Evolutionary conservation across 2,113 vertebrate species (phyloP).

Genomic region (Manacus vitellinus): DNA sequence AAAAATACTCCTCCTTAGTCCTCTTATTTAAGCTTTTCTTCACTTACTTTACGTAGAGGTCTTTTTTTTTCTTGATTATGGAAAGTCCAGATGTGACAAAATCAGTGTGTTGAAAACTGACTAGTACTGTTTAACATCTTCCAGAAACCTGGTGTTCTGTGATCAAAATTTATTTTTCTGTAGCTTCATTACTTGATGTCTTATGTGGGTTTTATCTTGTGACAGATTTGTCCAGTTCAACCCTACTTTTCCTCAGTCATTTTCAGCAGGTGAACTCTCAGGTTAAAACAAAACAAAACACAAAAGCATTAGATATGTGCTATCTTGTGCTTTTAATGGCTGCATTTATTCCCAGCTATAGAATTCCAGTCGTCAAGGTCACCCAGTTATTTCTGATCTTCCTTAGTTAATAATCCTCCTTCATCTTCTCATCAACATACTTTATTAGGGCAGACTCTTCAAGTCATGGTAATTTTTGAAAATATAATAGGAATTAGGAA

Average conservation of each 20-base stretch:
- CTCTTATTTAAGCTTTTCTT: not conserved
- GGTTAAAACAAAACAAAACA: not conserved
- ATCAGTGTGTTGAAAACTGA: not conserved
- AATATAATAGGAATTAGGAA: not conserved
- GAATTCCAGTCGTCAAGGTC: not conserved
- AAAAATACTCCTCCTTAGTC: not conserved
- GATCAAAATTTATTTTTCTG: not conserved
- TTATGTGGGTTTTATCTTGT: not conserved
- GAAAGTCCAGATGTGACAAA: not conserved
- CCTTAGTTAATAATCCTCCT: not conserved
- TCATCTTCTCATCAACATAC: not conserved
- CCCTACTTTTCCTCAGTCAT: not conserved
- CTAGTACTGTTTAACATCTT: not conserved
- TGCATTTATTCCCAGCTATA: not conserved
- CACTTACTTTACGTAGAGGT: not conserved
- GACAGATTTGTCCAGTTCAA: not conserved
- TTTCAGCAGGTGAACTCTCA: not conserved
- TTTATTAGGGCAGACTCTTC: not conserved
- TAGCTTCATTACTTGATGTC: accelerated
- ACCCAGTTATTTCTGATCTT: not conserved
- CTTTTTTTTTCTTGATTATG: not conserved
- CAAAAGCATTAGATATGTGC: not conserved
- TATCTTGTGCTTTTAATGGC: not conserved
- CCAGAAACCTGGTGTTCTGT: not conserved
- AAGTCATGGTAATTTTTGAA: not conserved